Conservation (phyloP, 1,140 invertebrate species). For the Drosophila busckii region DNA sequence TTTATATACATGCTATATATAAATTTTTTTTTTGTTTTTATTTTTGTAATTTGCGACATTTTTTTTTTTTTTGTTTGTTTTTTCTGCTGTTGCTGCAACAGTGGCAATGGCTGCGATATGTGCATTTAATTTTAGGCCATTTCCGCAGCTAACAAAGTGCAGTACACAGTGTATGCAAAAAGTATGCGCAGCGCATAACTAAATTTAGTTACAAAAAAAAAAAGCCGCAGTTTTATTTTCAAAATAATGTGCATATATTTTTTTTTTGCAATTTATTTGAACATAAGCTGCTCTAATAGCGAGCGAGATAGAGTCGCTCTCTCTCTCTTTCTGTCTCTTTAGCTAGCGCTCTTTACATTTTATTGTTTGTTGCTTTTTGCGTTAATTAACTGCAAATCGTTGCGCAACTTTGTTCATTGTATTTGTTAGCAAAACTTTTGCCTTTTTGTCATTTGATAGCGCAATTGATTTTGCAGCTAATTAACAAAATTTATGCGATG, state of each 20-base stretch:
- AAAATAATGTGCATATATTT: too few species aligned
- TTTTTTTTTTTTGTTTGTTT: background rate
- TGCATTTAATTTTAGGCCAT: conserved; percentile 16
- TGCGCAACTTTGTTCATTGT: background rate
- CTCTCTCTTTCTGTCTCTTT: too few species aligned
- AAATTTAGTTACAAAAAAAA: too few species aligned
- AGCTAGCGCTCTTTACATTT: background rate
- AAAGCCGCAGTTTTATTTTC: too few species aligned
- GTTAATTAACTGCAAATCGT: conserved; percentile 11
- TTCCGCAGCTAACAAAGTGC: conserved; percentile 6
- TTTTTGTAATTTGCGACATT: background rate
- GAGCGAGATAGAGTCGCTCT: too few species aligned
- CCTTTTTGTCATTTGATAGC: too few species aligned
- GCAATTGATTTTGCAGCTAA: background rate
- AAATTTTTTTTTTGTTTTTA: background rate
- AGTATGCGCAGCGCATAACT: too few species aligned
- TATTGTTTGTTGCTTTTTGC: background rate
- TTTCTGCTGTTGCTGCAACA: too few species aligned
- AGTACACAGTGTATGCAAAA: background rate
- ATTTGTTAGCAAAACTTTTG: background rate
- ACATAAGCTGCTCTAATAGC: too few species aligned
- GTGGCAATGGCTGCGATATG: conserved; percentile 1
- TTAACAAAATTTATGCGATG: too few species aligned
- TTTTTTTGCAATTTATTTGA: too few species aligned
- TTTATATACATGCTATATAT: conserved; percentile 25